Evolutionary conservation across 2,888 invertebrate species (phyloP), one percentile per base, ranked within the genome.

Genomic region (Aspidapion aeneum): DNA sequence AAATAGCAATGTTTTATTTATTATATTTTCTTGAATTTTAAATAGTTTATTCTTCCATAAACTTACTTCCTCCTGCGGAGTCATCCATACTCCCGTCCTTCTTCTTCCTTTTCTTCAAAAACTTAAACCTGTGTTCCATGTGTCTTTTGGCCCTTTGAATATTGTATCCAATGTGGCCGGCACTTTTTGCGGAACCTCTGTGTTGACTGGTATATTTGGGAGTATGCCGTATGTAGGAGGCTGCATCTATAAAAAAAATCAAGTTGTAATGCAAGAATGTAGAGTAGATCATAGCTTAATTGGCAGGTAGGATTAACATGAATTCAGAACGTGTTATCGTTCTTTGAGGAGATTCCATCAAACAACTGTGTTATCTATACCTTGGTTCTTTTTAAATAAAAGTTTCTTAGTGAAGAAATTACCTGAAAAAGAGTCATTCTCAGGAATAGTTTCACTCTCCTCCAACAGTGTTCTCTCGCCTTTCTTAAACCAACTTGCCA

Each of bases 1-100:
- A 52, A 9, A 5, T n/a, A n/a, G 7, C 5, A 52, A 52, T n/a
- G 3, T 52, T 52, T 52, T n/a, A 3, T 61, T n/a, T n/a, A n/a
- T n/a, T n/a, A n/a, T n/a, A n/a, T n/a, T n/a, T n/a, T n/a, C n/a
- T n/a, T 54, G 18, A 12, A n/a, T 12, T 54, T 54, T 17, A 18
- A 12, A 9, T 12, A 48, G 12, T 48, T 9, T 48, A 12, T 48
- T 12, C 9, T 12, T 48, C 49, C 9, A 48, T 48, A 12, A 48
- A 78, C 87, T 85, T 79, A 90, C 90, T 88, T 74, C 87, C 88
- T 71, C 90, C 90, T 65, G 90, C 88, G 1, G 90, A 85, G 78
- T 96, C 96, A 81, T 96, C 95, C 67, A 90, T 86, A 74, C 93
- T 94, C 19, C 92, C 91, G 77, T 93, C 89, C 79, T 94, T 92